phyloP scores from a whole-genome alignment of 2,797 vertebrate species.

The Hyperoplus immaculatus region DNA sequence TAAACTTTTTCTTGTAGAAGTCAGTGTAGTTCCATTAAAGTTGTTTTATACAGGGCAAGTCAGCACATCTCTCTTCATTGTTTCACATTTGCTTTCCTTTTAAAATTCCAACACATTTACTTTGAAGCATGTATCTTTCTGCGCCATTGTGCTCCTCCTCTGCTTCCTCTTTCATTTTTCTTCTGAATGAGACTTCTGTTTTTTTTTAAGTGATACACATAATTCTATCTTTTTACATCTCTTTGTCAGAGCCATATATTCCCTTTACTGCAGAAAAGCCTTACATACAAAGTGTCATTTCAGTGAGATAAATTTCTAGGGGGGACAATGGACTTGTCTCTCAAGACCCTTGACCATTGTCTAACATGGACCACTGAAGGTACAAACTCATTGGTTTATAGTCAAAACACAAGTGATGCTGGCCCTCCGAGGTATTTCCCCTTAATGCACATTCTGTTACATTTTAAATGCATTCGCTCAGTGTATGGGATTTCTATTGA shows the following conservation, averaged over 20 bases:
- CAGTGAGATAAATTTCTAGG: slow-evolving; percentile 24
- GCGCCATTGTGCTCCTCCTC: not conserved
- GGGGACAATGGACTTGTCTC: slow-evolving; percentile 34
- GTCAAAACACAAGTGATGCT: slow-evolving; percentile 12
- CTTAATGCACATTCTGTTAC: slow-evolving; percentile 1
- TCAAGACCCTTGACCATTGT: slow-evolving; percentile 34
- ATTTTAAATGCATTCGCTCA: slow-evolving; percentile 20
- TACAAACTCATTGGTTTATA: slow-evolving; percentile 29
- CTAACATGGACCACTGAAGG: slow-evolving; percentile 32
- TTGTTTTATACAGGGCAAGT: not conserved
- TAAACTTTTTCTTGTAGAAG: not conserved
- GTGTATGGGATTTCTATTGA: slow-evolving; percentile 10
- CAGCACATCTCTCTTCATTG: slow-evolving; percentile 4
- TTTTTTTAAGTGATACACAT: slow-evolving; percentile 18
- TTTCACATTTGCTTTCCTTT: slow-evolving; percentile 12
- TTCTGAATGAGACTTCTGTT: slow-evolving; percentile 15
- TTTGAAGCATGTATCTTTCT: slow-evolving; percentile 16
- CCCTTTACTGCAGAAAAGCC: slow-evolving; percentile 17
- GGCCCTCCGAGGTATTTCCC: slow-evolving; percentile 14
- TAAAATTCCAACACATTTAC: slow-evolving; percentile 1
- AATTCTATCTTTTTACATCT: slow-evolving; percentile 15
- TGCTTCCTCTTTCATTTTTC: slow-evolving; percentile 13
- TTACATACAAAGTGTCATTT: slow-evolving; percentile 28
- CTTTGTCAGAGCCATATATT: not conserved
- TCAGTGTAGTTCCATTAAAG: not conserved